Conservation (phyloP, 2,797 vertebrate species). For the Pipistrellus kuhlii region DNA sequence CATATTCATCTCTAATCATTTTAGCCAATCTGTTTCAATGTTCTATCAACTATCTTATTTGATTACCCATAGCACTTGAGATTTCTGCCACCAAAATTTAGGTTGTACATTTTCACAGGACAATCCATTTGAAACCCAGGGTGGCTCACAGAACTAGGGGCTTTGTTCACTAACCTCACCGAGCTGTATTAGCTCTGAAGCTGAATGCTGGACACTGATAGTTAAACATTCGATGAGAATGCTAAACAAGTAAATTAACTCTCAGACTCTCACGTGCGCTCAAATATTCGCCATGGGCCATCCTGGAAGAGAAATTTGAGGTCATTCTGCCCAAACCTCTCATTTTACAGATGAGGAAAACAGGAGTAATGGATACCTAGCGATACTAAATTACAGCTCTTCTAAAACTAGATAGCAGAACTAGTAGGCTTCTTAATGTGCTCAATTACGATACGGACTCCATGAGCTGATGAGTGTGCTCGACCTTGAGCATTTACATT, state of each 20-base stretch:
- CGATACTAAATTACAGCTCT: conserved; percentile 61
- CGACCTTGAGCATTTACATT: conserved; percentile 48
- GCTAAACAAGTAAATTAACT: background rate
- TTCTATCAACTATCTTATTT: background rate
- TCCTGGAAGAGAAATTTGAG: conserved; percentile 41
- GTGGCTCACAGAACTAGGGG: background rate
- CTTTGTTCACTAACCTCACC: too few relatives aligned
- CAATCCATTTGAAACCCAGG: conserved; percentile 14
- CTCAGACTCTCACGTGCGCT: background rate
- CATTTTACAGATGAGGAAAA: conserved; percentile 79
- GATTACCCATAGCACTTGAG: background rate
- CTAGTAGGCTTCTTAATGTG: conserved; percentile 46
- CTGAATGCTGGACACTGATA: background rate
- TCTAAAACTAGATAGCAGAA: conserved; percentile 16
- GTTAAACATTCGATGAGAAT: background rate
- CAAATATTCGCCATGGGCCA: background rate
- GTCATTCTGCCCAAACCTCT: conserved; percentile 63
- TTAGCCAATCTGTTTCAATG: background rate
- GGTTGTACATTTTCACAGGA: background rate
- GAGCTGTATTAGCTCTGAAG: too few relatives aligned
- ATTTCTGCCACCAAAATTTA: background rate
- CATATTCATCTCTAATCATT: background rate
- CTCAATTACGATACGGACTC: conserved; percentile 9
- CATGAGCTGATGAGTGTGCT: conserved; percentile 30
- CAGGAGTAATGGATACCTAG: conserved; percentile 75